A percentile compares a stretch with the other conserved stretches of the same genome.
Conservation (phyloP, 2,888 invertebrate species). For the Lamellibrachia columna region DNA sequence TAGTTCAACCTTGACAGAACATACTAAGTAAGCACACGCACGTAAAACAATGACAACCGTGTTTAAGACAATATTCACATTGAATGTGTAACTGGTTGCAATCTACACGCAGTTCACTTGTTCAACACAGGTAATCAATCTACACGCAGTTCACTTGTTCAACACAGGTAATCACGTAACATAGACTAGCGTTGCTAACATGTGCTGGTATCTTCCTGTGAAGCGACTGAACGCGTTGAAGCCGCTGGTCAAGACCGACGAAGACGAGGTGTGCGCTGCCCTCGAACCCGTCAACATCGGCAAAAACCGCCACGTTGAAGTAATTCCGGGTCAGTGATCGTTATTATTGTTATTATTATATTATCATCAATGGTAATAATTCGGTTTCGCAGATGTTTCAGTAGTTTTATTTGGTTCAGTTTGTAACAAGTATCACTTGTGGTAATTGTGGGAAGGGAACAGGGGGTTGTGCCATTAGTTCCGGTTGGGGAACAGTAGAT, state of each 20-base stretch:
- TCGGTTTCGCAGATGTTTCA: too few species aligned
- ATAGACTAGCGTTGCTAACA: not conserved
- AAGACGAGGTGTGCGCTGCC: slow-evolving; percentile 28
- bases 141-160: too few species aligned
- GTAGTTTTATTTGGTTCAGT: too few species aligned
- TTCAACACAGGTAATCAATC: too few species aligned
- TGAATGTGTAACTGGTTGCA: not conserved
- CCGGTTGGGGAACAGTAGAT: too few species aligned
- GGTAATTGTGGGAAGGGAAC: too few species aligned
- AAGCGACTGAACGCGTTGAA: slow-evolving; percentile 34
- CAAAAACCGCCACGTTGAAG: slow-evolving; percentile 41
- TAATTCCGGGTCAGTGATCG: slow-evolving; percentile 38
- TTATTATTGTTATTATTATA: not conserved
- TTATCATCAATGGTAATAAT: too few species aligned
- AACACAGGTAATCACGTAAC: not conserved
- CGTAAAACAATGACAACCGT: too few species aligned
- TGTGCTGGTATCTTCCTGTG: not conserved
- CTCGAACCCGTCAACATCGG: slow-evolving; percentile 34
- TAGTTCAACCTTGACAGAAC: too few species aligned
- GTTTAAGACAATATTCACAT: not conserved
- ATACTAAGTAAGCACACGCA: too few species aligned
- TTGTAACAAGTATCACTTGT: too few species aligned
- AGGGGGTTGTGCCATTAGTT: too few species aligned
- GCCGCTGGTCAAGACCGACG: slow-evolving; percentile 19
- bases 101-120: not conserved